phyloP scores from a whole-genome alignment of 2,797 vertebrate genomes.

The Centroberyx gerrardi region DNA sequence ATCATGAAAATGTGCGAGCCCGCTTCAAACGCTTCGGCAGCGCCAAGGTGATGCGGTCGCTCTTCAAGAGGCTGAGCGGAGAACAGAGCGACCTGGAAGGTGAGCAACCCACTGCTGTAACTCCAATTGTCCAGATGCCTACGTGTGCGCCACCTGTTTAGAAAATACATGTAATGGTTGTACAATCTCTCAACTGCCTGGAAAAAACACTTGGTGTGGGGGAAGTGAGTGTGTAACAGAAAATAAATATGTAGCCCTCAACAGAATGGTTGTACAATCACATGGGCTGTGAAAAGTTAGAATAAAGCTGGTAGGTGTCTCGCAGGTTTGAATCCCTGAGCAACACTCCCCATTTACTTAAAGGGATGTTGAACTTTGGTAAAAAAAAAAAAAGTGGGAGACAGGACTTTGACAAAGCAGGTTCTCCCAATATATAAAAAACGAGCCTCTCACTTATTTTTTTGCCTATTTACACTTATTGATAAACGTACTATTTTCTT shows the following conservation, averaged over 20 bases:
- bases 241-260: background rate
- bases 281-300: background rate
- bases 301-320: conserved; percentile 1
- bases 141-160: background rate
- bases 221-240: too few relatives aligned
- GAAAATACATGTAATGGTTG: background rate
- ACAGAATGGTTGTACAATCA: background rate
- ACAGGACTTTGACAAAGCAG: too few relatives aligned
- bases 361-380: too few relatives aligned
- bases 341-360: background rate
- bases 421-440: too few relatives aligned
- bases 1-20: conserved; percentile 89
- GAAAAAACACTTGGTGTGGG: too few relatives aligned
- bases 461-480: too few relatives aligned
- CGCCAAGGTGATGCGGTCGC: conserved; percentile 93
- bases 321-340: conserved; percentile 4
- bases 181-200: too few relatives aligned
- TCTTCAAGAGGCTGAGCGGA: conserved; percentile 86
- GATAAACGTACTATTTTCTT: too few relatives aligned
- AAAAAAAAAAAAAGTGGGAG: too few relatives aligned
- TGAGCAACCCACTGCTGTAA: conserved; percentile 48
- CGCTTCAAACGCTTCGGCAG: conserved; percentile 95
- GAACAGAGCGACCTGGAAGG: conserved; percentile 76
- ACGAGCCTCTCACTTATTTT: too few relatives aligned
- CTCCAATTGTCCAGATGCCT: background rate